phyloP scores from a whole-genome alignment of 2,797 vertebrate species.

The Scleropages formosus region DNA sequence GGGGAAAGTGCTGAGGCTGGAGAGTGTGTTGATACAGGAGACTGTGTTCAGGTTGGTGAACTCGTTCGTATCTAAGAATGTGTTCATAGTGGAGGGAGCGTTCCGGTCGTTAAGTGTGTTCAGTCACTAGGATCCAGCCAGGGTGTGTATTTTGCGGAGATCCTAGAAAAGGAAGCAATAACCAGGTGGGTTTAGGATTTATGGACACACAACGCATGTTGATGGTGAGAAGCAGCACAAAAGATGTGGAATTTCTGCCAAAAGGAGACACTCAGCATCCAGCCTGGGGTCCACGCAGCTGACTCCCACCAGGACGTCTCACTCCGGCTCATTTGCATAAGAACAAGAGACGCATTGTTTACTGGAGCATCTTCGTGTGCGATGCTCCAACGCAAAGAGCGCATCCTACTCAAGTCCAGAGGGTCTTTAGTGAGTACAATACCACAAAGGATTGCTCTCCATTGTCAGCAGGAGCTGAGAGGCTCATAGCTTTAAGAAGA shows the following conservation, averaged over 20 bases:
- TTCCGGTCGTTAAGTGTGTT: too few relatives aligned
- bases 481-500: too few relatives aligned
- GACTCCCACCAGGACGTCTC: conserved; percentile 12
- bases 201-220: neutral
- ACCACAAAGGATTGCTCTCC: neutral
- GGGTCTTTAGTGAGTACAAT: conserved; percentile 9
- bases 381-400: neutral
- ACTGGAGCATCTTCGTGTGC: neutral
- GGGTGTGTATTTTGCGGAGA: too few relatives aligned
- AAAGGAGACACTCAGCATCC: conserved; percentile 8
- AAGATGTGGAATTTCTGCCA: neutral
- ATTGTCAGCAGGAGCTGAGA: too few relatives aligned
- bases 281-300: neutral
- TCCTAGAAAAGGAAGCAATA: too few relatives aligned
- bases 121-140: too few relatives aligned
- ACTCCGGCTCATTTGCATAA: conserved; percentile 11
- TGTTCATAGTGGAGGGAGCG: too few relatives aligned
- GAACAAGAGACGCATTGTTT: conserved; percentile 7
- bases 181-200: too few relatives aligned
- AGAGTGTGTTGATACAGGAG: too few relatives aligned
- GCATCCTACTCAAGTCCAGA: neutral
- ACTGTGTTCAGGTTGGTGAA: too few relatives aligned
- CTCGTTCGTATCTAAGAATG: too few relatives aligned
- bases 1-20: too few relatives aligned
- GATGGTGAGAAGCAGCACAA: neutral